phyloP scores from a whole-genome alignment of 2,113 vertebrate genomes.

The Camarhynchus parvulus region DNA sequence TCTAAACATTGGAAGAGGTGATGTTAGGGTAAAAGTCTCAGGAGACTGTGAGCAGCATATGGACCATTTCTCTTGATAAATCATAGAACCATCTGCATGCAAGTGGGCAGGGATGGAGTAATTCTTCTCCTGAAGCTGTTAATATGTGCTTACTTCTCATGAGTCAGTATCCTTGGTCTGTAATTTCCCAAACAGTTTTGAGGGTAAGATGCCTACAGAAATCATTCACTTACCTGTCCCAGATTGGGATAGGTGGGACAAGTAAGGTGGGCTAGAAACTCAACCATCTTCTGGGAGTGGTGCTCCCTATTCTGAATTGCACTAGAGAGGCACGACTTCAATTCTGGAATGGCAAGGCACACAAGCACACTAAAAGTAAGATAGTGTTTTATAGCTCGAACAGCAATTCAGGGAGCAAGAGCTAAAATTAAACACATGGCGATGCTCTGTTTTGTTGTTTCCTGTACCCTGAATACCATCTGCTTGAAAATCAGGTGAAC shows the following conservation, averaged over 20 bases:
- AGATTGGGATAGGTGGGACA: not conserved
- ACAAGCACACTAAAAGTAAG: slow-evolving; percentile 5
- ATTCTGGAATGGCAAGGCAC: not conserved
- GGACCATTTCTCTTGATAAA: not conserved
- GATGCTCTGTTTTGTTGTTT: slow-evolving; percentile 24
- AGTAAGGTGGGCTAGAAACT: not conserved
- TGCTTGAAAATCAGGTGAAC: slow-evolving; percentile 49
- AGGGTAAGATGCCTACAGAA: not conserved
- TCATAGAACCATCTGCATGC: not conserved
- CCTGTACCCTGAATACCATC: slow-evolving; percentile 30
- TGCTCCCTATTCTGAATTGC: not conserved
- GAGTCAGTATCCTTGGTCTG: not conserved
- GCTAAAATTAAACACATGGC: slow-evolving; percentile 47
- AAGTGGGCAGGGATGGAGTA: not conserved
- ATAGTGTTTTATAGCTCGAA: not conserved
- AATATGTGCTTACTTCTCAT: not conserved
- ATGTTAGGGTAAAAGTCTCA: slow-evolving; percentile 7
- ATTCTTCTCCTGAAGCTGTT: not conserved
- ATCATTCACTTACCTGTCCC: not conserved
- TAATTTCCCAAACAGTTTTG: not conserved
- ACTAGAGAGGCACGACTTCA: not conserved
- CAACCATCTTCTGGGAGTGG: not conserved
- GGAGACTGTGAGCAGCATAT: not conserved
- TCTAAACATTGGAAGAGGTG: slow-evolving; percentile 7
- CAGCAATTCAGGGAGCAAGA: not conserved